These are phyloP conservation scores for Apteryx mantelli DNA, from an alignment of 2,113 vertebrate genomes.

Conservation along the genomic window DNA sequence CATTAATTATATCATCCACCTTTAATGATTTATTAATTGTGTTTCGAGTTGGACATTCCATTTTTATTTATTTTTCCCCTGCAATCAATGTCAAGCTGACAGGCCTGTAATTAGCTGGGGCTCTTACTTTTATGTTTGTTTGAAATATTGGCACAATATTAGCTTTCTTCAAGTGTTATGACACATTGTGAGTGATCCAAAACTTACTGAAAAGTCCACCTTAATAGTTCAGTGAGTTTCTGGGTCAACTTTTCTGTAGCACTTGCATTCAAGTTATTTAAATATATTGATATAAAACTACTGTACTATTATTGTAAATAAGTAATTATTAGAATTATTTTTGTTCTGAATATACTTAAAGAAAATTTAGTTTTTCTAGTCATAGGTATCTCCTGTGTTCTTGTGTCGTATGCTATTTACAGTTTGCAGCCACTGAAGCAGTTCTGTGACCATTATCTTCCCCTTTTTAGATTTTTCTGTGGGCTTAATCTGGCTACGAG, in stretches of 20 bases:
- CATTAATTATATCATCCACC: conserved; percentile 56
- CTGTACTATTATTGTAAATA: neutral
- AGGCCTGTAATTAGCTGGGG: conserved; percentile 44
- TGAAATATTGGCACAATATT: conserved; percentile 43
- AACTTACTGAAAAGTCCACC: neutral
- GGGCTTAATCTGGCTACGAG: neutral
- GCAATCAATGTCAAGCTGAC: conserved; percentile 55
- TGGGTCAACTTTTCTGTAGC: neutral
- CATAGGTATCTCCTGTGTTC: neutral
- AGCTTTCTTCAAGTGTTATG: conserved; percentile 14
- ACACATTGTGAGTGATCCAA: neutral
- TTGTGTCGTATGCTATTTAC: neutral
- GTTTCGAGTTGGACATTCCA: conserved; percentile 37
- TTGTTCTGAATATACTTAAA: neutral
- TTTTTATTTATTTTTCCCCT: conserved; percentile 61
- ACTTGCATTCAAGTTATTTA: neutral
- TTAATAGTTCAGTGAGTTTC: neutral
- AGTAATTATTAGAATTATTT: neutral
- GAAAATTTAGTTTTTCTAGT: neutral
- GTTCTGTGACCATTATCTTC: neutral
- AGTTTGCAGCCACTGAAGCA: neutral
- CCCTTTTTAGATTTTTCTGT: neutral
- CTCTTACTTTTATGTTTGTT: conserved; percentile 57
- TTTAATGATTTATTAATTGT: conserved; percentile 71
- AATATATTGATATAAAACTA: neutral